These are phyloP conservation scores for Ciconia maguari DNA, from an alignment of 2,113 vertebrate genomes.

Conservation along the genomic window DNA sequence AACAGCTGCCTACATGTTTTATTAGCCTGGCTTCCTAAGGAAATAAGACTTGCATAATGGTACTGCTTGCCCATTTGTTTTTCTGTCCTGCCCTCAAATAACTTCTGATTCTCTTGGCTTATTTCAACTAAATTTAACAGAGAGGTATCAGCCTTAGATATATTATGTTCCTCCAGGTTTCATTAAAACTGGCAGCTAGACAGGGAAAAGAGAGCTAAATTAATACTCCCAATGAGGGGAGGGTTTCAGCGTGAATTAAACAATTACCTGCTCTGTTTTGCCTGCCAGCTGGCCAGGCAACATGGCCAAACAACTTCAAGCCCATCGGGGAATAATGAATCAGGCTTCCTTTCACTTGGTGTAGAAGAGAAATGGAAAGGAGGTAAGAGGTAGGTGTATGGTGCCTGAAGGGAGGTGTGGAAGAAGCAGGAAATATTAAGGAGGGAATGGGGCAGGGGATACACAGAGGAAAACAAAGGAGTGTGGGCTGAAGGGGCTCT, in stretches of 20 bases:
- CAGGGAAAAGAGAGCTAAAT: conserved; percentile 6
- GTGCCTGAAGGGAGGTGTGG: not conserved
- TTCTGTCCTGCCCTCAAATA: conserved; percentile 9
- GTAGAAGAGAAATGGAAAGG: not conserved
- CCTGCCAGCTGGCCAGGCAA: conserved; percentile 39
- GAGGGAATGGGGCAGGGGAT: not conserved
- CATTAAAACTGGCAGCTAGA: conserved; percentile 25
- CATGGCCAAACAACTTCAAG: not conserved
- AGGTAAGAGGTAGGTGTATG: not conserved
- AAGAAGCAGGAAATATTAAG: not conserved
- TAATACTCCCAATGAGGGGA: not conserved
- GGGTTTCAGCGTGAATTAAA: conserved; percentile 24
- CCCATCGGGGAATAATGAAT: conserved; percentile 8
- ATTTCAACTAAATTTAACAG: not conserved
- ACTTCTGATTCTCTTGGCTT: conserved; percentile 5
- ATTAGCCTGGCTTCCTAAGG: conserved; percentile 31
- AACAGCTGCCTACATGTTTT: conserved; percentile 5
- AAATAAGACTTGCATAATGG: not conserved
- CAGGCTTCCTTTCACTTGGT: not conserved
- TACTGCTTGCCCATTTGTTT: not conserved
- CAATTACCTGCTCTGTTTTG: conserved; percentile 45
- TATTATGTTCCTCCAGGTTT: not conserved
- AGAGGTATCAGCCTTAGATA: not conserved
- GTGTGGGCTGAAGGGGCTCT: not conserved
- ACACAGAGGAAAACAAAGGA: not conserved